Evolutionary conservation across 2,888 invertebrate species (phyloP).

Genomic region (Didymodactylos carnosus): DNA sequence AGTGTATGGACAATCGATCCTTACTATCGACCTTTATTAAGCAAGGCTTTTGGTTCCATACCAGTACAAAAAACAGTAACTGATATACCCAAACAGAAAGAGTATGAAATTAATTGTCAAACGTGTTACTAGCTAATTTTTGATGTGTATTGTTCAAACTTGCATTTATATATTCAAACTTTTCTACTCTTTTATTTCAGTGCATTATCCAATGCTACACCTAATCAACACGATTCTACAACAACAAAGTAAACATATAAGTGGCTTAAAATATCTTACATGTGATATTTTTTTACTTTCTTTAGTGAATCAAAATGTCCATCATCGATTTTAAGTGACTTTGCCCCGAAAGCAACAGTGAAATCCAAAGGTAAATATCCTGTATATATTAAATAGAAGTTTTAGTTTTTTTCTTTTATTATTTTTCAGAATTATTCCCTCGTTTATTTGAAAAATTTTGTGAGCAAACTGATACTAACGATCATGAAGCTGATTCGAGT

Average conservation of each 20-base stretch:
- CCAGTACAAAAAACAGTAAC: not conserved
- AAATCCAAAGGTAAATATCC: not conserved
- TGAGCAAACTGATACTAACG: not conserved
- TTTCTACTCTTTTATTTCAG: not conserved
- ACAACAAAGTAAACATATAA: not conserved
- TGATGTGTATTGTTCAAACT: too few species aligned
- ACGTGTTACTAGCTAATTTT: too few species aligned
- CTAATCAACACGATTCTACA: not conserved
- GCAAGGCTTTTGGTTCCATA: not conserved
- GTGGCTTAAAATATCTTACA: not conserved
- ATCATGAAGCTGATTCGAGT: not conserved
- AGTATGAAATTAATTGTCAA: too few species aligned
- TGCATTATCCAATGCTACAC: not conserved
- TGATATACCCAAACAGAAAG: not conserved
- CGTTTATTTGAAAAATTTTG: not conserved
- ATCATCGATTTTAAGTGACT: not conserved
- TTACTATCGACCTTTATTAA: not conserved
- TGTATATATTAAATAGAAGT: too few species aligned
- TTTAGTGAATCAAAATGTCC: not conserved
- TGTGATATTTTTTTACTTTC: not conserved
- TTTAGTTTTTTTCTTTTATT: too few species aligned
- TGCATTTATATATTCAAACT: too few species aligned
- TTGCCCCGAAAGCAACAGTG: slow-evolving; percentile 1
- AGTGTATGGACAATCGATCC: not conserved
- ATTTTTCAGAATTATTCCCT: not conserved